Evolutionary conservation across 1,140 invertebrate genomes (phyloP), one percentile per base, ranked within the genome.

Genomic region (Pogonus chalceus): DNA sequence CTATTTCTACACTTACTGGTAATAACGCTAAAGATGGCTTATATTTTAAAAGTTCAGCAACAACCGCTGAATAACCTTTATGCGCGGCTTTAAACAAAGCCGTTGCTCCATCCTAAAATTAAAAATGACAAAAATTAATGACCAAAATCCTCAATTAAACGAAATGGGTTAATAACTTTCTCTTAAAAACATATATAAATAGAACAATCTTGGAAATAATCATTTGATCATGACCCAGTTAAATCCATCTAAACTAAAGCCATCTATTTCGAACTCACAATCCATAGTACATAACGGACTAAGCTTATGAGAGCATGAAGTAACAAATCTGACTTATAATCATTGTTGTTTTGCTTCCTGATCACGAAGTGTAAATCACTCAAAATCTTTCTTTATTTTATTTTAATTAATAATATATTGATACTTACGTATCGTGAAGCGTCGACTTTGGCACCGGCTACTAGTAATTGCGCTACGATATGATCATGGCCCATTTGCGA

Each of bases 41-140:
- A 64, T 88, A 84, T 66, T 87, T 88, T 4, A 95, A 77, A 51
- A 96, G 72, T 69, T 90, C 88, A 1, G 81, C 79, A 0, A 92
- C 83, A n/a, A 95, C 90, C 31, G 86, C 84, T 2, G 83, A 72
- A 65, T 94, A 90, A 0, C 92, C 92, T 73, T 96, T 95, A 69
- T 96, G 92, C 20, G 88, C 81, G 1, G 92, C 92, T 73, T 96
- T 95, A 67, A 94, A 95, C 21, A 96, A 72, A 2, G 92, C 84
- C 1, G 92, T 94, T 20, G 89, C 90, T 14, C 92, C 92, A 72
- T 95, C 89, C 83, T 89, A 68, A 23, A 76, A 75, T 54, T 60
- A 54, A 57, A 62, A 57, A 58, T 23, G 52, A 57, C 47, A 35
- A 12, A 46, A 50, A 12, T 50, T 4, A 22, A n/a, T 31, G 35